Conservation (phyloP, 1,140 invertebrate genomes). For the Brachionus asplanchnoidis region DNA sequence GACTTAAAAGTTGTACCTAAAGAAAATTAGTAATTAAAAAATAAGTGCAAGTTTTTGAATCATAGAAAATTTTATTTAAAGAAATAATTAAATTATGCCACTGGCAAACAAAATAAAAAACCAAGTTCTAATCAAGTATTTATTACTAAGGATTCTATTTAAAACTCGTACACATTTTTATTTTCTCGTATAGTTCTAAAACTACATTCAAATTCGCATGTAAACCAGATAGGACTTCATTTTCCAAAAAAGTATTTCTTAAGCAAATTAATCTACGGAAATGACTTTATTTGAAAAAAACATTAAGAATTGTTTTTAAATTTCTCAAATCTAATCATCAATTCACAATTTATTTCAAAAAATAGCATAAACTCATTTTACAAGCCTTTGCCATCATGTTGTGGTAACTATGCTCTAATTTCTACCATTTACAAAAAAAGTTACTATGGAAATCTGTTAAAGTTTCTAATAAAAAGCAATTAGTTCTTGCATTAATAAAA, state of each 20-base stretch:
- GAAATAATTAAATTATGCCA: background rate
- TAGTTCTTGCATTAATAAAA: constrained; percentile 17
- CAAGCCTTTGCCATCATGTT: background rate
- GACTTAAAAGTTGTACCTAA: too few relatives aligned
- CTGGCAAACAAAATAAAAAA: background rate
- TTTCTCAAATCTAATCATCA: background rate
- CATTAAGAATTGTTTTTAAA: background rate
- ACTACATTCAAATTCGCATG: background rate
- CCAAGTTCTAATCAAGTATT: background rate
- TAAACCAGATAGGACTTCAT: background rate
- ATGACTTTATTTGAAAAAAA: background rate
- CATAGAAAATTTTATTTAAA: background rate
- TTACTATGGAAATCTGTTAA: constrained; percentile 33
- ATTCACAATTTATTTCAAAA: background rate
- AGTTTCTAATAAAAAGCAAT: constrained; percentile 37
- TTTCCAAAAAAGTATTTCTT: background rate
- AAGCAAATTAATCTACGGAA: background rate
- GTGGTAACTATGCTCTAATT: constrained; percentile 30
- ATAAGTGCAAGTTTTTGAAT: too few relatives aligned
- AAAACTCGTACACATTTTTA: background rate
- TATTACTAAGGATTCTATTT: background rate
- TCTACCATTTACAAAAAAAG: constrained; percentile 10
- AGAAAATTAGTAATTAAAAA: too few relatives aligned
- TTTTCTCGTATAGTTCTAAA: background rate
- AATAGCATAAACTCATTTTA: background rate